Conservation (phyloP, 2,113 vertebrate genomes). For the Madoqua kirkii region DNA sequence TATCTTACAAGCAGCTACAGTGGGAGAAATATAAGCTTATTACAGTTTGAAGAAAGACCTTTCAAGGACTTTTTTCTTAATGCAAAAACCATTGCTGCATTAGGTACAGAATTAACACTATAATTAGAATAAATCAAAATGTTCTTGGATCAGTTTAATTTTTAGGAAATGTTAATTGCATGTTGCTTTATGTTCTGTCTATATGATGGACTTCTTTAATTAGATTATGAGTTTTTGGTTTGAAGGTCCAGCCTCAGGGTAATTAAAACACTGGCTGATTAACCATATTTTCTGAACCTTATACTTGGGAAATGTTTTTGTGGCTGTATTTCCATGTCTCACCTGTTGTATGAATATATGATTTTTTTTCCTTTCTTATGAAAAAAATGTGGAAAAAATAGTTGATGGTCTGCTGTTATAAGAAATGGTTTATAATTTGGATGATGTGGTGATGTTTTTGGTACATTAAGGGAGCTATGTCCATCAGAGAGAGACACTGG, state of each 20-base stretch:
- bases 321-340: background rate
- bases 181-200: constrained; percentile 51
- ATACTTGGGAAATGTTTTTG: constrained; percentile 23
- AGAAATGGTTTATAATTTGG: constrained; percentile 68
- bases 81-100: constrained; percentile 8
- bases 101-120: constrained; percentile 54
- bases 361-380: background rate
- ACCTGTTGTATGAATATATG: background rate
- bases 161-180: constrained; percentile 73
- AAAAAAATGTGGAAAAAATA: background rate
- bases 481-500: constrained; percentile 38
- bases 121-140: constrained; percentile 68
- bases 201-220: constrained; percentile 72
- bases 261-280: constrained; percentile 65
- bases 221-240: constrained; percentile 65
- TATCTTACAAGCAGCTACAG: background rate
- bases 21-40: background rate
- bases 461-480: constrained; percentile 9
- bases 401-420: constrained; percentile 21
- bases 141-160: constrained; percentile 50
- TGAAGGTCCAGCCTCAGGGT: constrained; percentile 61
- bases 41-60: constrained; percentile 27
- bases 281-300: constrained; percentile 51
- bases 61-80: constrained; percentile 45
- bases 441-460: background rate